phyloP scores from a whole-genome alignment of 2,797 vertebrate species.

The Atherinosoma microstoma region DNA sequence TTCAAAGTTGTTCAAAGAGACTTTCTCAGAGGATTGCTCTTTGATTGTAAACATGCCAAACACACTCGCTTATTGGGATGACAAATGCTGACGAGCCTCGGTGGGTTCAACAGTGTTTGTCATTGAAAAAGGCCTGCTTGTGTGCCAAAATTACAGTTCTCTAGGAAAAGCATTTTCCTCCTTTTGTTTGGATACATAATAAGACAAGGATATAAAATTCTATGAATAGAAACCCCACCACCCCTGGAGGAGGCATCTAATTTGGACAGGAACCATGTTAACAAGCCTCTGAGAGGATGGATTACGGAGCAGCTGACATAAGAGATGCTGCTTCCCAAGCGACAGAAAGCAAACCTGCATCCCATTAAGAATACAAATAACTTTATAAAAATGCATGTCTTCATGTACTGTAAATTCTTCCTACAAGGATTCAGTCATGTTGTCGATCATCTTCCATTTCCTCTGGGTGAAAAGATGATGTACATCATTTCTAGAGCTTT shows the following conservation, averaged over 20 bases:
- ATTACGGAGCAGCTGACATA: conserved; percentile 51
- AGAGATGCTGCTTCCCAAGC: conserved; percentile 10
- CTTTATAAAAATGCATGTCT: conserved; percentile 5
- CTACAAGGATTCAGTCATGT: conserved; percentile 9
- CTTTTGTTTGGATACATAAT: conserved; percentile 62
- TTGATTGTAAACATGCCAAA: conserved; percentile 46
- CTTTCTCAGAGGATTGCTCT: conserved; percentile 20
- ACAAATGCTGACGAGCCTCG: conserved; percentile 23
- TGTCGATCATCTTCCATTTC: conserved; percentile 17
- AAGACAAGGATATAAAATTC: conserved; percentile 59
- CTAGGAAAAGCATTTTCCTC: conserved; percentile 54
- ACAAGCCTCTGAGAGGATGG: conserved; percentile 52
- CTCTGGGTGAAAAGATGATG: conserved; percentile 18
- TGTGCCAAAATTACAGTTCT: conserved; percentile 57
- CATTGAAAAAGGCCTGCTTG: conserved; percentile 33
- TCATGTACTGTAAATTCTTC: neutral
- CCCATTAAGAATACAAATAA: neutral
- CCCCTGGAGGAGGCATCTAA: conserved; percentile 53
- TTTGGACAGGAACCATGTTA: conserved; percentile 61
- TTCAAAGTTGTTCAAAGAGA: conserved; percentile 35
- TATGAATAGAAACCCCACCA: conserved; percentile 70
- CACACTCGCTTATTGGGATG: conserved; percentile 33
- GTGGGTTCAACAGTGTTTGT: conserved; percentile 24
- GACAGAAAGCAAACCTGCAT: conserved; percentile 21
- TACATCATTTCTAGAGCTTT: conserved; percentile 23